Evolutionary conservation across 2,113 vertebrate species (phyloP).

Genomic region (Seriola quinqueradiata): DNA sequence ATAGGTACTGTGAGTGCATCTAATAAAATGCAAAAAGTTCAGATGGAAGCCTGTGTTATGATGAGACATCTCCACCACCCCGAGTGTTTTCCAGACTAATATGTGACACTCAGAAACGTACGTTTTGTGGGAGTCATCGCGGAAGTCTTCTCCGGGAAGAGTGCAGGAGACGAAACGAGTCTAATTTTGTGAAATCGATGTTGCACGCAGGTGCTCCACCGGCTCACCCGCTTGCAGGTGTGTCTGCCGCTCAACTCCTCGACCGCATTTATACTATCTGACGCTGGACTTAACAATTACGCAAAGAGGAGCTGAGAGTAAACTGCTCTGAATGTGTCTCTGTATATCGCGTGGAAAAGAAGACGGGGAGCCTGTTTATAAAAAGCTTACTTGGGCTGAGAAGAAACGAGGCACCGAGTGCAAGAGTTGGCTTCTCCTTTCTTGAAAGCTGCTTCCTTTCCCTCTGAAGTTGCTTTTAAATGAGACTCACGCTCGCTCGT

Average conservation of each 20-base stretch:
- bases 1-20: not conserved
- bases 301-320: conserved; percentile 17
- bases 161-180: not conserved
- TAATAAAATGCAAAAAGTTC: not conserved
- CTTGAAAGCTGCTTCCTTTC: conserved; percentile 1
- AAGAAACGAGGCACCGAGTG: not conserved
- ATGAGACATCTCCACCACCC: not conserved
- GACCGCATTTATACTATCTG: conserved; percentile 6
- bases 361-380: not conserved
- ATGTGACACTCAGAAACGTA: not conserved
- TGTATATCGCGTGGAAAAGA: not conserved
- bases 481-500: not conserved
- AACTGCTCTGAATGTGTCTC: not conserved
- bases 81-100: not conserved
- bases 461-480: conserved; percentile 26
- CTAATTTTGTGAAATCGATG: conserved; percentile 11
- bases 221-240: conserved; percentile 44
- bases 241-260: conserved; percentile 7
- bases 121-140: not conserved
- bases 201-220: conserved; percentile 39
- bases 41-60: not conserved
- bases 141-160: conserved; percentile 24
- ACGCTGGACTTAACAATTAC: conserved; percentile 25
- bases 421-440: conserved; percentile 13
- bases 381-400: not conserved